Evolutionary conservation across 2,888 invertebrate species (phyloP).

Genomic region (Deroplatys truncata): DNA sequence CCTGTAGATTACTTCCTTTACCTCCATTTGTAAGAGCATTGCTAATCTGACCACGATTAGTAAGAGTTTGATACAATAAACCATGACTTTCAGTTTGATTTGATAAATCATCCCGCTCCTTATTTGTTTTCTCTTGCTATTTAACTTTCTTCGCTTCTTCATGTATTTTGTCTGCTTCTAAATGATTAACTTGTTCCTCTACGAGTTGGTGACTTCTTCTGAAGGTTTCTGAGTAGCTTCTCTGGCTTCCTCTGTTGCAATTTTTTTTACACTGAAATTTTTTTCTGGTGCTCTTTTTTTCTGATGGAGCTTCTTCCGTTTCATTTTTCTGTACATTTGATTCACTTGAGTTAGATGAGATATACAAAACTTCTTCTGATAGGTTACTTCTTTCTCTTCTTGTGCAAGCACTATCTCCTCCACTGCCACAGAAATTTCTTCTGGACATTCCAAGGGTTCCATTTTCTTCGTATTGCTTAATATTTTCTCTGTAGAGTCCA

Average conservation of each 20-base stretch:
- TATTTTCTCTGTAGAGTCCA: not conserved
- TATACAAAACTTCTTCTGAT: not conserved
- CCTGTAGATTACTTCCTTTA: not conserved
- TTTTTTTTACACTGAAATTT: not conserved
- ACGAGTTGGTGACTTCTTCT: not conserved
- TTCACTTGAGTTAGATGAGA: not conserved
- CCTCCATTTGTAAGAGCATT: not conserved
- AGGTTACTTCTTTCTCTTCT: not conserved
- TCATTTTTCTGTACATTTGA: not conserved
- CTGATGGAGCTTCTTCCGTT: not conserved
- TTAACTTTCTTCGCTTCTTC: constrained; percentile 36
- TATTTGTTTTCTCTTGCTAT: constrained; percentile 40
- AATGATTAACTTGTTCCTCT: not conserved
- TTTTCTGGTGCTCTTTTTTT: not conserved
- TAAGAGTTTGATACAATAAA: constrained; percentile 16
- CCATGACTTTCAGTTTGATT: not conserved
- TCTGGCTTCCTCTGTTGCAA: not conserved
- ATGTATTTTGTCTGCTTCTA: constrained; percentile 26
- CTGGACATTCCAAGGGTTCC: not conserved
- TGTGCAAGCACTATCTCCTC: not conserved
- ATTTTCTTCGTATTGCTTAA: not conserved
- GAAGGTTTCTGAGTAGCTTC: not conserved
- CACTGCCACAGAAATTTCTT: not conserved
- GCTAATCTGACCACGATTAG: constrained; percentile 6
- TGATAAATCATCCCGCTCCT: constrained; percentile 33